Conservation (phyloP, 2,888 invertebrate genomes). For the Tipula lateralis region DNA sequence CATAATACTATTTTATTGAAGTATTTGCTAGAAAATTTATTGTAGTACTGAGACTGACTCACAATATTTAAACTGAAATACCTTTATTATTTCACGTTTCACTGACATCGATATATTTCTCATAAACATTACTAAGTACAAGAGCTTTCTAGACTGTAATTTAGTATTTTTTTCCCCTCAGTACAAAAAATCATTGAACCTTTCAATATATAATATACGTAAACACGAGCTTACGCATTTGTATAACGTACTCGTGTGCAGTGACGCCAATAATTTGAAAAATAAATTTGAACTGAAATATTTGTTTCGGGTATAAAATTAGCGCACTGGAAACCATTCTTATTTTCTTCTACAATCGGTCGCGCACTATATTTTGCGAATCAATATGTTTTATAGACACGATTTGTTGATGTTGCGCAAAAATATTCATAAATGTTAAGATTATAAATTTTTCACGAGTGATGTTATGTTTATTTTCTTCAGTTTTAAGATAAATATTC, state of each 20-base stretch:
- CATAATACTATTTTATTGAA: too few species aligned
- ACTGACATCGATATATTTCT: too few species aligned
- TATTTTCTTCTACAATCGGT: too few species aligned
- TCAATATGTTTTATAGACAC: neutral
- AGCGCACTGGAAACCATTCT: neutral
- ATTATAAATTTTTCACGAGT: neutral
- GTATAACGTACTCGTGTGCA: neutral
- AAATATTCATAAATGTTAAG: neutral
- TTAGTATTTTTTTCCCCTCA: neutral
- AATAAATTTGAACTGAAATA: too few species aligned
- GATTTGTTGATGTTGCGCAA: neutral
- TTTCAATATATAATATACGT: neutral
- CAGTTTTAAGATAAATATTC: neutral
- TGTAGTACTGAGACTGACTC: neutral
- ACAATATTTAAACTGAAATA: neutral
- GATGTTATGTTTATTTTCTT: neutral
- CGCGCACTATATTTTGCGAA: too few species aligned
- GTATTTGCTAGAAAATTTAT: too few species aligned
- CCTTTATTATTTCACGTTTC: too few species aligned
- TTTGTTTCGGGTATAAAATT: neutral
- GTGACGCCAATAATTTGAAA: neutral
- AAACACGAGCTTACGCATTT: neutral
- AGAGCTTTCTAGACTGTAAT: too few species aligned
- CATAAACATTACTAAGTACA: too few species aligned
- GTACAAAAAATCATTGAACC: neutral